Percentiles rank a stretch among this genome's conserved stretches.
phyloP scores from a whole-genome alignment of 2,797 vertebrate species.

The Pipistrellus nathusii region DNA sequence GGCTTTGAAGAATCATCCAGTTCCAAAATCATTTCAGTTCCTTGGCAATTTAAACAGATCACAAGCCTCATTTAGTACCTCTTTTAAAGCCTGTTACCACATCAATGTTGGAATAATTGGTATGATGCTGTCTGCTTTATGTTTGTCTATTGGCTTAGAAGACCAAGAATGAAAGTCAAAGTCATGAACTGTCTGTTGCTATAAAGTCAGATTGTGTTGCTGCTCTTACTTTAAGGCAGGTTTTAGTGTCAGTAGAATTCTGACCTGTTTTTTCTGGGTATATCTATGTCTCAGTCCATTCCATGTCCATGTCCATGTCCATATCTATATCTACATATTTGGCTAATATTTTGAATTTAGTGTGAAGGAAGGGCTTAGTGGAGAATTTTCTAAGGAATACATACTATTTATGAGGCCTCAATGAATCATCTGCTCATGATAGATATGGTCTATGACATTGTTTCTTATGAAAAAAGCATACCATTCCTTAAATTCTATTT shows the following conservation, averaged over 20 bases:
- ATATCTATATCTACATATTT: background rate
- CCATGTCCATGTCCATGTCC: background rate
- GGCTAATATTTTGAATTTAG: slow-evolving; percentile 28
- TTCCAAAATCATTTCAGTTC: slow-evolving; percentile 39
- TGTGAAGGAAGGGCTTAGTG: background rate
- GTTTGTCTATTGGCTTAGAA: slow-evolving; percentile 28
- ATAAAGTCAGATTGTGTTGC: background rate
- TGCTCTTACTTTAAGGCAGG: slow-evolving; percentile 8
- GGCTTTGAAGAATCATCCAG: background rate
- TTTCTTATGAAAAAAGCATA: background rate
- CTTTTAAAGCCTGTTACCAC: background rate
- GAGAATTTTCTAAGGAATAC: slow-evolving; percentile 43
- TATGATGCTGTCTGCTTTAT: background rate
- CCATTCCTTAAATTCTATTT: slow-evolving; percentile 32
- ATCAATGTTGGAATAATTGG: background rate
- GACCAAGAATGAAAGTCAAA: slow-evolving; percentile 19
- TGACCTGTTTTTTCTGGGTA: background rate
- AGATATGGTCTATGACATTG: background rate
- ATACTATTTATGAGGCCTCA: background rate
- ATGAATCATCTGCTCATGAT: background rate
- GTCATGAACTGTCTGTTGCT: background rate
- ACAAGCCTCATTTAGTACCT: slow-evolving; percentile 24
- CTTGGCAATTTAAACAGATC: slow-evolving; percentile 22
- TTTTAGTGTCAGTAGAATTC: background rate
- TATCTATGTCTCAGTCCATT: background rate